Percentiles rank a stretch among this genome's conserved stretches.
phyloP scores from a whole-genome alignment of 2,888 invertebrate species.

The Serrognathus titanus region DNA sequence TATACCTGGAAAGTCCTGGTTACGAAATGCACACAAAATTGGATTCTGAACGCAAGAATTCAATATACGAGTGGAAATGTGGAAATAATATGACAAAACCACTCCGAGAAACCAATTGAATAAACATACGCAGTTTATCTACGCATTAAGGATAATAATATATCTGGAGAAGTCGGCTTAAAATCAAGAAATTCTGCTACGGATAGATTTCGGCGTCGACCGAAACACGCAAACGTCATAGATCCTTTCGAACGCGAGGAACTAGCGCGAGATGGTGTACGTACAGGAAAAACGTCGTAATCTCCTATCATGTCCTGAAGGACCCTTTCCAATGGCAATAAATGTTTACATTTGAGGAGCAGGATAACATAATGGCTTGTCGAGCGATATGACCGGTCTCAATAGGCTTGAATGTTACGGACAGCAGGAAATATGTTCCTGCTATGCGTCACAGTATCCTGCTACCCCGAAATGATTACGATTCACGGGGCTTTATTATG shows the following conservation, averaged over 20 bases:
- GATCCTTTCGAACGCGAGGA: background rate
- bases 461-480: slow-evolving; percentile 13
- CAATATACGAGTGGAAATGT: background rate
- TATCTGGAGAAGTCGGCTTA: slow-evolving; percentile 16
- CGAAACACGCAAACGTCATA: background rate
- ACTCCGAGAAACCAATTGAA: slow-evolving; percentile 21
- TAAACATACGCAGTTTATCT: slow-evolving; percentile 24
- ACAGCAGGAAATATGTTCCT: slow-evolving; percentile 45
- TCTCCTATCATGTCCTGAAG: slow-evolving; percentile 16
- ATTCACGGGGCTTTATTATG: slow-evolving; percentile 13
- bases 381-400: slow-evolving; percentile 40
- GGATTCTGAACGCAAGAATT: too few relatives aligned
- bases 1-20: too few relatives aligned
- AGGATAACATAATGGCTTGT: slow-evolving; percentile 38
- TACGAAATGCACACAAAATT: too few relatives aligned
- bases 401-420: slow-evolving; percentile 39
- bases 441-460: slow-evolving; percentile 34
- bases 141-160: slow-evolving; percentile 22
- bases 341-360: slow-evolving; percentile 44
- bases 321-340: slow-evolving; percentile 36
- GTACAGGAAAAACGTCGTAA: slow-evolving; percentile 6
- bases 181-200: slow-evolving; percentile 22
- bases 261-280: background rate
- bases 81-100: slow-evolving; percentile 21
- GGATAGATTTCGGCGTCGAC: background rate